Percentiles rank a stretch among this genome's conserved stretches.
These are phyloP conservation scores for Flabesymbios commensalis DNA, from an alignment of 2,888 invertebrate genomes.

Conservation along the genomic window DNA sequence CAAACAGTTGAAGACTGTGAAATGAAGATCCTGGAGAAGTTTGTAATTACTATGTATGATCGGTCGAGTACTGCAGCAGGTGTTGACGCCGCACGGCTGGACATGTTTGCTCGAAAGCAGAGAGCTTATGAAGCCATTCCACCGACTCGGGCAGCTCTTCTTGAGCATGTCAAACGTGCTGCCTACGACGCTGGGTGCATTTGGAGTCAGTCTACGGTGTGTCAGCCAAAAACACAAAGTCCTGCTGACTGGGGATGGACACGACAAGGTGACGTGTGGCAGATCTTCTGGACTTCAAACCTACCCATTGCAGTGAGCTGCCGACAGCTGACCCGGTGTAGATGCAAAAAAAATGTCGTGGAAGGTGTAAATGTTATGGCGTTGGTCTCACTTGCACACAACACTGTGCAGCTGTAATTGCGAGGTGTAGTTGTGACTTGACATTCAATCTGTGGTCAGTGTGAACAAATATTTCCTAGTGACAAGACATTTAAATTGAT, in stretches of 20 bases:
- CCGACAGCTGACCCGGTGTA: neutral
- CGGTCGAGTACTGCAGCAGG: slow-evolving; percentile 22
- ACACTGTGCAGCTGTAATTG: slow-evolving; percentile 2
- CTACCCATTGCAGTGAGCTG: neutral
- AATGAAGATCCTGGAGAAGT: slow-evolving; percentile 28
- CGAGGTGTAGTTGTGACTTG: too few species aligned
- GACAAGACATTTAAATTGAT: too few species aligned
- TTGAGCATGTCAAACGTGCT: slow-evolving; percentile 30
- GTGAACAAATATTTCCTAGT: too few species aligned
- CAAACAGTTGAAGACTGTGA: slow-evolving; percentile 18
- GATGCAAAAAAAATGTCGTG: neutral
- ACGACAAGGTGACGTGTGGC: neutral
- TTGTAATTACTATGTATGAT: slow-evolving; percentile 36
- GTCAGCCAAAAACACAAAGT: neutral
- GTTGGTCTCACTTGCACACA: neutral
- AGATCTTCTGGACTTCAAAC: neutral
- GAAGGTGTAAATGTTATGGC: neutral
- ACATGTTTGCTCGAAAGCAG: slow-evolving; percentile 38
- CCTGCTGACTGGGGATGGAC: slow-evolving; percentile 4
- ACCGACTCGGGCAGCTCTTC: slow-evolving; percentile 17
- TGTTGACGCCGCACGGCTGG: slow-evolving; percentile 31
- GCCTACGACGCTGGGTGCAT: slow-evolving; percentile 26
- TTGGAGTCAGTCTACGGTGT: slow-evolving; percentile 18
- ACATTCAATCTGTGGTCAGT: too few species aligned
- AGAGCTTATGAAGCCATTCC: slow-evolving; percentile 29